These are phyloP conservation scores for Caenorhabditis sp. DNA, from an alignment of 2,888 invertebrate genomes.

Conservation along the genomic window DNA sequence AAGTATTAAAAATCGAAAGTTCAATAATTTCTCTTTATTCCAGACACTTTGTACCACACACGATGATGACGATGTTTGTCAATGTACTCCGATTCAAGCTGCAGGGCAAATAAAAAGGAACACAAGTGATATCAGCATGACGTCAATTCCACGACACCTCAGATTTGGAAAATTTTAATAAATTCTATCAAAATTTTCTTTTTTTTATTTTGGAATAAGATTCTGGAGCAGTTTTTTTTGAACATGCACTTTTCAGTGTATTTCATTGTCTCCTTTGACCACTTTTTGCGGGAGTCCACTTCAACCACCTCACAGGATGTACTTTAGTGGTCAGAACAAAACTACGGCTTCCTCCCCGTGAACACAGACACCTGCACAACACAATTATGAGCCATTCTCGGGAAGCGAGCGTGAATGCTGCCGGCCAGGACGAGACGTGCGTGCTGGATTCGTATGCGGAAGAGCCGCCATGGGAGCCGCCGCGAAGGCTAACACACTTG, in stretches of 20 bases:
- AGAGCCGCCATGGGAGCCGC: slow-evolving; percentile 11
- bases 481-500: slow-evolving; percentile 49
- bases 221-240: too few species aligned
- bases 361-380: slow-evolving; percentile 1
- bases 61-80: slow-evolving; percentile 36
- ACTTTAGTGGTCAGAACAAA: slow-evolving; percentile 14
- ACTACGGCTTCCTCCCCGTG: slow-evolving; percentile 42
- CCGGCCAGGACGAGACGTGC: too few species aligned
- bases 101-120: not conserved
- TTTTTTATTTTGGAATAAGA: too few species aligned
- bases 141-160: too few species aligned
- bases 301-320: slow-evolving; percentile 11
- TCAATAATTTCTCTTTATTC: slow-evolving; percentile 13
- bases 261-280: not conserved
- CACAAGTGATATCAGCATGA: too few species aligned
- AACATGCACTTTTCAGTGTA: not conserved
- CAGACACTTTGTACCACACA: slow-evolving; percentile 9
- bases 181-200: too few species aligned
- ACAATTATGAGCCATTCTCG: slow-evolving; percentile 27
- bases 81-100: not conserved
- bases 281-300: slow-evolving; percentile 13
- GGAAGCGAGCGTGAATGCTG: not conserved
- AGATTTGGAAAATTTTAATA: too few species aligned
- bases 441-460: slow-evolving; percentile 12
- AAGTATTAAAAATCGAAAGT: slow-evolving; percentile 62